Evolutionary conservation across 2,888 invertebrate species (phyloP).

Genomic region (Spodoptera littoralis): DNA sequence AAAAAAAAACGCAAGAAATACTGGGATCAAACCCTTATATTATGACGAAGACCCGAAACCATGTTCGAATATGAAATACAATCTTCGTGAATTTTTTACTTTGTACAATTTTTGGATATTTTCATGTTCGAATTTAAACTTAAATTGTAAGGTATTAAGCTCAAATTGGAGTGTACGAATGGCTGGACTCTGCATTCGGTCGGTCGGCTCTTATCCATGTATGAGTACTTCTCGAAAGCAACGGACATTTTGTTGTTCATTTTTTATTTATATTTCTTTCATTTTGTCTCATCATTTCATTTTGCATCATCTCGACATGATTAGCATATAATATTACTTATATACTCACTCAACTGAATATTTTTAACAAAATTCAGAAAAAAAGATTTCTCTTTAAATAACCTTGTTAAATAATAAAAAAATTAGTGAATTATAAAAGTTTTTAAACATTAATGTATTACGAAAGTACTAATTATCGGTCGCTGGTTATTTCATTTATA

Average conservation of each 20-base stretch:
- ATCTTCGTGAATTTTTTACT: constrained; percentile 52
- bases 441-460: background rate
- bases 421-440: background rate
- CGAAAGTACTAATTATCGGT: constrained; percentile 2
- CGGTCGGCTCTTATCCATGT: constrained; percentile 41
- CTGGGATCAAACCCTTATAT: constrained; percentile 40
- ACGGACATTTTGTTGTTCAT: constrained; percentile 34
- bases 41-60: constrained; percentile 37
- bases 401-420: background rate
- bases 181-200: constrained; percentile 18
- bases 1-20: constrained; percentile 44
- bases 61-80: constrained; percentile 56
- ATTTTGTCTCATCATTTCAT: background rate
- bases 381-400: background rate
- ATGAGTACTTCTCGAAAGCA: constrained; percentile 33
- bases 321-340: background rate
- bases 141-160: background rate
- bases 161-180: constrained; percentile 6
- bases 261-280: constrained; percentile 27
- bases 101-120: constrained; percentile 25
- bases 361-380: background rate
- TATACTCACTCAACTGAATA: background rate
- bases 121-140: constrained; percentile 13
- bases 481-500: background rate
- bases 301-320: background rate